Evolutionary conservation across 2,888 invertebrate species (phyloP), one percentile per base, ranked within the genome.

Genomic region (Eupithecia tripunctaria): DNA sequence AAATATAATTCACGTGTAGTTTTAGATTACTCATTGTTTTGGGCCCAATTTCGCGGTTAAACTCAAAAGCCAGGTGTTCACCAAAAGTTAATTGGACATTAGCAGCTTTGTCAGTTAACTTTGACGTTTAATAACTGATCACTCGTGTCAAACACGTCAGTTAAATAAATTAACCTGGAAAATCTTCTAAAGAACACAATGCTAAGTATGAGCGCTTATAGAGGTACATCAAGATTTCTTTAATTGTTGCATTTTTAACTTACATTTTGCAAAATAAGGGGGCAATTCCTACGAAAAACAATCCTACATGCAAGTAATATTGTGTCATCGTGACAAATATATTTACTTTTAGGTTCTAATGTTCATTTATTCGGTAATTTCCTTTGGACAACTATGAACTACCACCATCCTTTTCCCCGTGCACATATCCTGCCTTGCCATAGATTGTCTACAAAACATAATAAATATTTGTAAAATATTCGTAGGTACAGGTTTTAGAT

Each of bases 351-450:
- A 56, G 5, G 21, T 56, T 51, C 8, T 21, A 21, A 51, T 51
- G 51, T 51, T 51, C 21, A 51, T 21, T 12, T 25, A 14, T 25
- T 51, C 12, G 12, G 12, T 12, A 51, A 51, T 51, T 51, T 51
- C 51, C 7, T 60, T 60, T 60, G 60, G 29, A 60, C 60, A 60
- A 60, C 18, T 60, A 60, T 14, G 5, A 27, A 38, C 36, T 38
- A 41, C 12, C 51, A 38, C 32, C 32, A 56, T 59, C 60, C 38
- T 63, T 27, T 25, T 3, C 25, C 25, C 56, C 51, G 29, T 67
- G 59, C 70, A 74, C 64, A 62, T 59, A 68, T 70, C 68, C 67
- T n/a, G 73, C 73, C 71, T 71, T 68, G 60, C 64, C 59, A 73
- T 71, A 41, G 36, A 51, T 62, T 62, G n/a, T 70, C 38, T 60